Base-by-base conservation (phyloP, 2,113 vertebrate species). In the Pluvianellus socialis region DNA sequence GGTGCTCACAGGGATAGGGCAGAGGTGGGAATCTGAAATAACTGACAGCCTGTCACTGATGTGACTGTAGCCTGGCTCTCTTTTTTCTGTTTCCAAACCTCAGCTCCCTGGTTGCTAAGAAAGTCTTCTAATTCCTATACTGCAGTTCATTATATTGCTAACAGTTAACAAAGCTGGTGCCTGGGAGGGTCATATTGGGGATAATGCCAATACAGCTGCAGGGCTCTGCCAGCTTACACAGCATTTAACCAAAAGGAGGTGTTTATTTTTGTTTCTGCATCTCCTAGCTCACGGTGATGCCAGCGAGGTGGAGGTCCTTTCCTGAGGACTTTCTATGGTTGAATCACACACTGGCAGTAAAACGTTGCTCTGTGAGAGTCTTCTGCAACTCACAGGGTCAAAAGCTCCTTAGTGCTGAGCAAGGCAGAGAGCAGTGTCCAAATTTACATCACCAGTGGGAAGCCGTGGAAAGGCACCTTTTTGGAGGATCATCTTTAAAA, bases 401-500 rank as follows among this genome's bases (percentile, higher is more conserved):
- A 59, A 12, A 80, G 63, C 72, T 89, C 87, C 70, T 67, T 40
- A 33, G 14, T 59, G 65, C 86, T 52, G 72, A 82, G 91, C 70
- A 26, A 38, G 61, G 80, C 83, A 79, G 62, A 40, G 45, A 91
- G 63, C 65, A 88, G 79, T 3, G 2, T 45, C 53, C 65, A n/a
- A 14, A 45, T n/a, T 65, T 82, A 42, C 40, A 33, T n/a, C 70
- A 83, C 52, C 80, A 65, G 42, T 0, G 5, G n/a, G 50, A 62
- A 79, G 53, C 70, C 11, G 2, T 1, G 5, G 8, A 62, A 91
- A 90, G 59, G 49, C 68, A 59, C 65, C 75, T 79, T 61, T 59
- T 5, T 40, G 86, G 71, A 93, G 59, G 44, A 28, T 33, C 44
- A 32, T 92, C 24, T 93, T 93, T 94, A 96, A 97, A 79, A 58